Percentiles rank a stretch among this genome's conserved stretches.
phyloP scores from a whole-genome alignment of 2,797 vertebrate species.

The Scolopax rusticola region DNA sequence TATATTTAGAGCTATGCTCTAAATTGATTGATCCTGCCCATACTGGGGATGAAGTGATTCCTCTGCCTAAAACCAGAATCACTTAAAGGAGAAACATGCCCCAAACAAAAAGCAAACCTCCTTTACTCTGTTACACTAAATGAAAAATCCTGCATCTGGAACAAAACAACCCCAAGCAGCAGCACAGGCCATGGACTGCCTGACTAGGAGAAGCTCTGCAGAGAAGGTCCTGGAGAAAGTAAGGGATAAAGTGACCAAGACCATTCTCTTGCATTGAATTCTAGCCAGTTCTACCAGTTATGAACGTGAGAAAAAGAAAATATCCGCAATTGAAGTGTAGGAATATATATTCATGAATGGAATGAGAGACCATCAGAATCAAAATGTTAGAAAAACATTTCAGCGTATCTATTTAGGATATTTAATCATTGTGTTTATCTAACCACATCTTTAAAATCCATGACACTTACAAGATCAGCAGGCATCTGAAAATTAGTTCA shows the following conservation, averaged over 20 bases:
- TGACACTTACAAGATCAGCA: not conserved
- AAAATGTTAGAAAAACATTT: not conserved
- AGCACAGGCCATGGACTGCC: not conserved
- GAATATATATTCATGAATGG: not conserved
- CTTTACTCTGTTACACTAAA: not conserved
- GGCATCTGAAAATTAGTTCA: not conserved
- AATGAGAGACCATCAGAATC: not conserved
- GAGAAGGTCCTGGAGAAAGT: not conserved
- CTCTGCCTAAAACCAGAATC: not conserved
- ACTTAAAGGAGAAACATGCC: not conserved
- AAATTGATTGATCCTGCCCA: not conserved
- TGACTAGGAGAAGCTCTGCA: not conserved
- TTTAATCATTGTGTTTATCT: not conserved
- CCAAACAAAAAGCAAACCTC: not conserved
- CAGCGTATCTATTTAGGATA: not conserved
- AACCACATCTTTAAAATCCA: not conserved
- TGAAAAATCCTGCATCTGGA: not conserved
- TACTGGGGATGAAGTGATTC: not conserved
- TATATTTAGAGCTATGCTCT: not conserved
- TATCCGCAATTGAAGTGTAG: not conserved
- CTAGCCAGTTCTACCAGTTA: not conserved
- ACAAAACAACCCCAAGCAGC: not conserved
- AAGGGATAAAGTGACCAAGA: not conserved
- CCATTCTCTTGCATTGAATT: accelerated
- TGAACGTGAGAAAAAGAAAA: not conserved